These are phyloP conservation scores for Potamilus streckersoni DNA, from an alignment of 1,140 invertebrate species.

Conservation along the genomic window DNA sequence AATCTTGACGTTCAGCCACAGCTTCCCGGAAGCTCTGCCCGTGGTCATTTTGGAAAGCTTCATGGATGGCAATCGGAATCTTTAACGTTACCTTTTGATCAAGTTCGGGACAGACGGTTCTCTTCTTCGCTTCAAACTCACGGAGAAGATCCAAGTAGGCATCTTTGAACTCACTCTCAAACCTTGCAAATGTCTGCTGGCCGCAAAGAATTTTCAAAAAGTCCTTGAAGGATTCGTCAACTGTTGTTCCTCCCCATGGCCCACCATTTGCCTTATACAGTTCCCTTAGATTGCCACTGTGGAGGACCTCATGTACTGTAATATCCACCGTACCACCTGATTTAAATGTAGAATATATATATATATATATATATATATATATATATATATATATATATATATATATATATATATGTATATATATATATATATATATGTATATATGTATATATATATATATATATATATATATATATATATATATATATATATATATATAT, in stretches of 20 bases:
- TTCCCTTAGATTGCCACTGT: constrained; percentile 5
- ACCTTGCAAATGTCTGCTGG: background rate
- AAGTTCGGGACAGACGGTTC: background rate
- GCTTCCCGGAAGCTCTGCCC: background rate
- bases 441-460: too few species aligned
- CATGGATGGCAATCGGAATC: background rate
- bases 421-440: too few species aligned
- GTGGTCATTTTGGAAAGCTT: background rate
- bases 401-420: too few species aligned
- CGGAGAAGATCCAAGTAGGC: background rate
- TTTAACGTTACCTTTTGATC: background rate
- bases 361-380: too few species aligned
- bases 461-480: too few species aligned
- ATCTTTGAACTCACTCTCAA: background rate
- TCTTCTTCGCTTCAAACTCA: background rate
- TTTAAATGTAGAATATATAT: background rate
- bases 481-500: too few species aligned
- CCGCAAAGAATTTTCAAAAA: background rate
- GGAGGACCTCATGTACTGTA: constrained; percentile 10
- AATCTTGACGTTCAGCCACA: background rate
- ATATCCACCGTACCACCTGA: constrained; percentile 17
- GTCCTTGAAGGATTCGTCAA: constrained; percentile 7
- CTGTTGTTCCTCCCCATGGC: constrained; percentile 14
- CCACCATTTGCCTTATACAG: constrained; percentile 15
- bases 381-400: too few species aligned